phyloP scores from a whole-genome alignment of 2,113 vertebrate species.

The Circaetus cinerascens region DNA sequence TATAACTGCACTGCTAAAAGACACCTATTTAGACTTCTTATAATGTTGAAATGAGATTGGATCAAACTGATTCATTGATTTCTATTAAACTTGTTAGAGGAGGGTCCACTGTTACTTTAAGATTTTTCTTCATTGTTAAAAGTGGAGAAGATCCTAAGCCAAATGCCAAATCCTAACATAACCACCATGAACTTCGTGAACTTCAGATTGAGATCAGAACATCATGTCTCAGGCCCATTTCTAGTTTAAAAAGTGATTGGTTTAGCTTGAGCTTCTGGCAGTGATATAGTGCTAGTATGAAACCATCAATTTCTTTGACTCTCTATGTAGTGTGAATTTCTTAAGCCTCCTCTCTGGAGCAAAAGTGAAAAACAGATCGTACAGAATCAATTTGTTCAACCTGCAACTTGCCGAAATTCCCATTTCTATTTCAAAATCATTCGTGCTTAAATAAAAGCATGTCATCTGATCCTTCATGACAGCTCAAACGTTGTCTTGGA shows the following conservation, averaged over 20 bases:
- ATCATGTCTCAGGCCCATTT: conserved; percentile 18
- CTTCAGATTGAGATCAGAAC: conserved; percentile 53
- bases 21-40: conserved; percentile 58
- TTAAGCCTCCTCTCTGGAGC: conserved; percentile 39
- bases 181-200: conserved; percentile 6
- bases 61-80: conserved; percentile 67
- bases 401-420: conserved; percentile 20
- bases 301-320: conserved; percentile 51
- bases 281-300: conserved; percentile 40
- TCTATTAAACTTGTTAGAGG: conserved; percentile 51
- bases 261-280: conserved; percentile 43
- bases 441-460: not conserved
- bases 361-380: conserved; percentile 41
- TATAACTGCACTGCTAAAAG: conserved; percentile 66
- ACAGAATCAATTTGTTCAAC: conserved; percentile 47
- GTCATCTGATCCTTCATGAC: not conserved
- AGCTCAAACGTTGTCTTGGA: not conserved
- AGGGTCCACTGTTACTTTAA: conserved; percentile 23
- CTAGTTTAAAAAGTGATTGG: conserved; percentile 53
- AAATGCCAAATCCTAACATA: conserved; percentile 19
- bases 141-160: conserved; percentile 5
- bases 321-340: conserved; percentile 15
- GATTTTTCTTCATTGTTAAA: not conserved
- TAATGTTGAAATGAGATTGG: conserved; percentile 56
- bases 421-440: conserved; percentile 42